phyloP scores from a whole-genome alignment of 1,140 invertebrate species.

The Littorina saxatilis region DNA sequence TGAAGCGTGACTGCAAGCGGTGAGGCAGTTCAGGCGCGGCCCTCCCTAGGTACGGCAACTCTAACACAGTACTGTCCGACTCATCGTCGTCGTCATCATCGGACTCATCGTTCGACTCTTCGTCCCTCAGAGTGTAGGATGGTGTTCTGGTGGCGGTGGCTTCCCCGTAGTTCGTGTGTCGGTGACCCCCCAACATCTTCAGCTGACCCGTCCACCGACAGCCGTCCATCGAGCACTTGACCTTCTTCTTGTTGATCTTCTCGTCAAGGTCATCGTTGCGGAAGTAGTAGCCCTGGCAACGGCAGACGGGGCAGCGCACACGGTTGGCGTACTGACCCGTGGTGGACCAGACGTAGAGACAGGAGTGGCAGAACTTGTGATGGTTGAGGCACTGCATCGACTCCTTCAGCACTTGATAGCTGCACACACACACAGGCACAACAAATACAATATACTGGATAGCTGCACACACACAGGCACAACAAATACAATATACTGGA shows the following conservation, averaged over 20 bases:
- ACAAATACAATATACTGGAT: no score
- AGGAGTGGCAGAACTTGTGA: conserved; percentile 70
- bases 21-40: conserved; percentile 16
- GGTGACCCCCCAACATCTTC: conserved; percentile 52
- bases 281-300: conserved; percentile 62
- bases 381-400: conserved; percentile 66
- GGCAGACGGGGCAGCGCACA: conserved; percentile 69
- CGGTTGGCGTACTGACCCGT: conserved; percentile 63
- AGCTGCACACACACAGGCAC: conserved; percentile 3
- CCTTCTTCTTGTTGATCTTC: conserved; percentile 55
- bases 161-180: conserved; percentile 60
- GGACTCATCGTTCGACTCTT: not conserved
- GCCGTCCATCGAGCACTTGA: conserved; percentile 60
- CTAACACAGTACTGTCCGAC: not conserved
- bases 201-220: conserved; percentile 67
- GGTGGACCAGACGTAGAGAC: conserved; percentile 69
- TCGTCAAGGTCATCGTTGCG: conserved; percentile 58
- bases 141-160: not conserved
- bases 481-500: not conserved
- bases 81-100: not conserved
- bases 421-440: conserved; percentile 48
- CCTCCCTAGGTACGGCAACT: conserved; percentile 11
- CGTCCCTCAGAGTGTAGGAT: not conserved
- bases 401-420: conserved; percentile 69
- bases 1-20: conserved; percentile 6